Base-by-base conservation (phyloP, 1,140 invertebrate species). In the Metaphire vulgaris region DNA sequence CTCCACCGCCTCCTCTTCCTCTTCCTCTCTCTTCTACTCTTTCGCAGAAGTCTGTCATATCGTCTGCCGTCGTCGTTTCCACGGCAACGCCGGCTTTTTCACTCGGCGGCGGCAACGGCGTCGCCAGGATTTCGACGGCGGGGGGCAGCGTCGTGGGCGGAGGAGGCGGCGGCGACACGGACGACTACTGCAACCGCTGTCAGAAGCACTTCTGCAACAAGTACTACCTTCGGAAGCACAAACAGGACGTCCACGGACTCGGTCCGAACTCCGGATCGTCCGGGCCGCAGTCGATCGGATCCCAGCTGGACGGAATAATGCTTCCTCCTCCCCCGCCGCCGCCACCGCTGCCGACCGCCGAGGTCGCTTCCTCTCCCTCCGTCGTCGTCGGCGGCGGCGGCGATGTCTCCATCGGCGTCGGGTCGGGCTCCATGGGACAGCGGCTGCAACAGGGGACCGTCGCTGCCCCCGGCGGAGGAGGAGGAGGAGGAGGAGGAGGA, bases 201-300 rank as follows among this genome's bases (percentile, higher is more conserved):
- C 32, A 77, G 34, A 77, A 77, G 29, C 73, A 32, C 12, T 77
- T 77, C 30, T 77, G 76, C 33, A 77, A 77, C 73, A 77, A 77
- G 73, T 77, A 77, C 33, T 77, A 77, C 64, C 67, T 77, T 31
- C 66, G 74, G 32, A 77, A 77, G 31, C 76, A 77, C 26, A 77
- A 77, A 56, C 31, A 31, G 21, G 76, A 77, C 68, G 76, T 77
- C 31, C 76, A 77, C 68, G 74, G 64, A 16, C 32, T 77, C 26
- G 21, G 34, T 21, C 33, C n/a, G 14, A 74, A 74, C 26, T 30
- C 21, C 12, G 67, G n/a, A n/a, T n/a, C n/a, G n/a, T n/a, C n/a
- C n/a, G 41, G 41, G 41, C 6, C 6, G 6, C 14, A 33, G 14
- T 68, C 30, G 14, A 74, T 29, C 29, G 33, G 28, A 2, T 30